phyloP scores from a whole-genome alignment of 1,140 invertebrate genomes.

The Penaeus indicus region DNA sequence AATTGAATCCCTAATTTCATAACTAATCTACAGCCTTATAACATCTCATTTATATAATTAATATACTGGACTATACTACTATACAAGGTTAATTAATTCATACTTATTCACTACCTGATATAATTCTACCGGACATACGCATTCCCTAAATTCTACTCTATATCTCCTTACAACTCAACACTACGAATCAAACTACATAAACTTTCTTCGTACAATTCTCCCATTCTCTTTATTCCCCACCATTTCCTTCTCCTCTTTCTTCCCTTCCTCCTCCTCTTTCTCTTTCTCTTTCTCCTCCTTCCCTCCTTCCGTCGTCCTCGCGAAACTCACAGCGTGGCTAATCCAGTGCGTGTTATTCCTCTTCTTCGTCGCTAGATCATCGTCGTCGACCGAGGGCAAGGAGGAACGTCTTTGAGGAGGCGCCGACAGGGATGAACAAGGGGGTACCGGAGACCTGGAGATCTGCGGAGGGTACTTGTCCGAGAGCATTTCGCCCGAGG shows the following conservation, averaged over 20 bases:
- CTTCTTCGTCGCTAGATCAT: conserved; percentile 64
- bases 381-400: conserved; percentile 9
- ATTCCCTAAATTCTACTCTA: too few species aligned
- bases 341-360: conserved; percentile 71
- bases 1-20: too few species aligned
- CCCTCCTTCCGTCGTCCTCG: not conserved
- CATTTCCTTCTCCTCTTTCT: not conserved
- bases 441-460: not conserved
- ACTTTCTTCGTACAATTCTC: not conserved
- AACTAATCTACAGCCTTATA: too few species aligned
- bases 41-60: too few species aligned
- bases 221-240: not conserved
- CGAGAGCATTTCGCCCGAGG: conserved; percentile 12
- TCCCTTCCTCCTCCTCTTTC: conserved; percentile 3
- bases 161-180: not conserved
- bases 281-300: not conserved
- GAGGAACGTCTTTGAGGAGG: conserved; percentile 8
- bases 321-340: conserved; percentile 70
- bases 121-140: too few species aligned
- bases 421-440: not conserved
- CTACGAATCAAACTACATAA: not conserved
- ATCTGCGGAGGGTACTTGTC: not conserved
- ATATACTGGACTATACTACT: too few species aligned
- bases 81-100: too few species aligned
- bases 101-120: too few species aligned